Percentiles rank a stretch among this genome's conserved stretches.
phyloP scores from a whole-genome alignment of 2,113 vertebrate species.

The Gymnarchus niloticus region DNA sequence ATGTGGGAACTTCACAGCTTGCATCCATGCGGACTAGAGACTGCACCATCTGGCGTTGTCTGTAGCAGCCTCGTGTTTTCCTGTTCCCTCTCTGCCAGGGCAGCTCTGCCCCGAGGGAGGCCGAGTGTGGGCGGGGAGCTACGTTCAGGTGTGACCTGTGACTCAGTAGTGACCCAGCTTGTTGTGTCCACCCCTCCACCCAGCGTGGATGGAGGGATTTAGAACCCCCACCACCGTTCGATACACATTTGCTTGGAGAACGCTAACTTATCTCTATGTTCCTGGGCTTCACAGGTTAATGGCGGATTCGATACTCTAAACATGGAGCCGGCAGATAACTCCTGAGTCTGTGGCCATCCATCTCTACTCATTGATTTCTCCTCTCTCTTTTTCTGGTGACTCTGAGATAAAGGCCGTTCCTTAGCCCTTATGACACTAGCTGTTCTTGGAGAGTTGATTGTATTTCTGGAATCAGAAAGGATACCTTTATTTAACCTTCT shows the following conservation, averaged over 20 bases:
- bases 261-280: neutral
- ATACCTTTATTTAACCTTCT: neutral
- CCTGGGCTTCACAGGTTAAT: slow-evolving; percentile 2
- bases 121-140: no score
- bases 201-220: neutral
- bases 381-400: neutral
- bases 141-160: neutral
- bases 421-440: neutral
- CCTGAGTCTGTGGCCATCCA: neutral
- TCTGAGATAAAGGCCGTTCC: neutral
- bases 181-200: no score
- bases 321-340: slow-evolving; percentile 15
- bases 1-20: neutral
- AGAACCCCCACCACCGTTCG: neutral
- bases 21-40: neutral
- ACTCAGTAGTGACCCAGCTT: neutral
- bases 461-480: neutral
- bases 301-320: neutral
- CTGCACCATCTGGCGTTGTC: neutral
- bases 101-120: neutral
- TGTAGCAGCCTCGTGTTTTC: neutral
- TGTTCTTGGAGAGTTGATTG: neutral
- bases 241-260: neutral
- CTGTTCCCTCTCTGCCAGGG: neutral
- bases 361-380: slow-evolving; percentile 4